Conservation (phyloP, 2,113 vertebrate species). For the Pygoscelis antarcticus region DNA sequence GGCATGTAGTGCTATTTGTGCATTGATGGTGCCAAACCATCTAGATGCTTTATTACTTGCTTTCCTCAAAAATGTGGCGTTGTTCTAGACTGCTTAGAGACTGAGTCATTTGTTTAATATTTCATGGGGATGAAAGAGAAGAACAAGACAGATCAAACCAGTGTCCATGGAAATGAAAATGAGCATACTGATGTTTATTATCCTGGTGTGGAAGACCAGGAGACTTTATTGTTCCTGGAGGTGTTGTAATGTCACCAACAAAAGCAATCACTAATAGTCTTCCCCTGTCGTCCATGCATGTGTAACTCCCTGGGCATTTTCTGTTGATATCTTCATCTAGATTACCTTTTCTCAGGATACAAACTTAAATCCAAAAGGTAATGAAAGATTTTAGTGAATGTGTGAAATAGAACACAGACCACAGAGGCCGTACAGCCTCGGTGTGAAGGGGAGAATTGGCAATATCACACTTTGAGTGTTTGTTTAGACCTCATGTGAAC, state of each 20-base stretch:
- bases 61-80: background rate
- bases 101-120: background rate
- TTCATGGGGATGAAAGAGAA: background rate
- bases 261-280: background rate
- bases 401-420: background rate
- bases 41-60: background rate
- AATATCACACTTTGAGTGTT: background rate
- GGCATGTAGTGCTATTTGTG: background rate
- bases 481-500: background rate
- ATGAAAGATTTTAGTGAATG: background rate
- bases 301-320: background rate
- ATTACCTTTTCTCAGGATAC: background rate
- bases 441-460: background rate
- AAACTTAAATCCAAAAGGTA: background rate
- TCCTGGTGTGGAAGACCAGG: background rate
- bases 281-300: rapidly evolving
- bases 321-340: background rate
- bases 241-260: background rate
- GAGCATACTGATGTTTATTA: background rate
- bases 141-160: background rate
- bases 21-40: background rate
- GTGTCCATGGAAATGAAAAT: background rate
- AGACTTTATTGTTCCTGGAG: background rate
- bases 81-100: background rate
- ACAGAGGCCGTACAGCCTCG: background rate